Percentiles rank a stretch among this genome's conserved stretches.
Conservation (phyloP, 1,140 invertebrate species). For the Parasteatoda tepidariorum region DNA sequence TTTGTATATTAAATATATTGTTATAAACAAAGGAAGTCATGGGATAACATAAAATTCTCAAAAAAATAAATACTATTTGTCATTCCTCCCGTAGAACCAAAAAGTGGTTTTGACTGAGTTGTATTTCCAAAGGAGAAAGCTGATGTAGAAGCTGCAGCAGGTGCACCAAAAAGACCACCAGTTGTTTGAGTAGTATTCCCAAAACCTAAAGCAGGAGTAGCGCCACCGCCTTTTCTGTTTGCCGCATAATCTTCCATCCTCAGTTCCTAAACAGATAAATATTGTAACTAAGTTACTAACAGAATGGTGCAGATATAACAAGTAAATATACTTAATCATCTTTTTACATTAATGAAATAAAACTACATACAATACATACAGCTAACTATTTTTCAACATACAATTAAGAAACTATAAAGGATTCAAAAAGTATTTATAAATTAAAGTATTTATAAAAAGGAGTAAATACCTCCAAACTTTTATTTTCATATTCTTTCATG, state of each 20-base stretch:
- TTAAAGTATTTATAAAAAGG: neutral
- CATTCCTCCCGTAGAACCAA: constrained; percentile 64
- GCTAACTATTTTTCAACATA: neutral
- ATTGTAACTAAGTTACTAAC: neutral
- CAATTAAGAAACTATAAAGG: too few relatives aligned
- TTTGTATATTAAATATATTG: neutral
- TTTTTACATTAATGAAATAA: too few relatives aligned
- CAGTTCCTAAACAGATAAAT: constrained; percentile 74
- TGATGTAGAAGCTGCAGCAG: constrained; percentile 59
- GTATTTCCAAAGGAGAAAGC: constrained; percentile 64
- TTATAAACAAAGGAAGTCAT: neutral
- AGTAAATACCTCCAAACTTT: constrained; percentile 84
- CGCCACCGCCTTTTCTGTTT: constrained; percentile 81
- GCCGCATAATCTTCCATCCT: constrained; percentile 92
- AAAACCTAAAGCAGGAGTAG: constrained; percentile 65
- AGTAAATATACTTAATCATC: too few relatives aligned
- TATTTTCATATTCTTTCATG: constrained; percentile 97
- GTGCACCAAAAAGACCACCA: constrained; percentile 59
- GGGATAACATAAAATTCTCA: neutral
- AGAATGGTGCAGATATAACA: neutral
- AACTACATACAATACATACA: neutral
- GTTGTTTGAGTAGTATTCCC: constrained; percentile 63
- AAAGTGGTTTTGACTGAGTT: constrained; percentile 67
- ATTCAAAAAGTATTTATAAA: neutral
- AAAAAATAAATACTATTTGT: constrained; percentile 24